Percentiles rank a stretch among this genome's conserved stretches.
phyloP scores from a whole-genome alignment of 2,797 vertebrate species.

The Apodemus agrarius region DNA sequence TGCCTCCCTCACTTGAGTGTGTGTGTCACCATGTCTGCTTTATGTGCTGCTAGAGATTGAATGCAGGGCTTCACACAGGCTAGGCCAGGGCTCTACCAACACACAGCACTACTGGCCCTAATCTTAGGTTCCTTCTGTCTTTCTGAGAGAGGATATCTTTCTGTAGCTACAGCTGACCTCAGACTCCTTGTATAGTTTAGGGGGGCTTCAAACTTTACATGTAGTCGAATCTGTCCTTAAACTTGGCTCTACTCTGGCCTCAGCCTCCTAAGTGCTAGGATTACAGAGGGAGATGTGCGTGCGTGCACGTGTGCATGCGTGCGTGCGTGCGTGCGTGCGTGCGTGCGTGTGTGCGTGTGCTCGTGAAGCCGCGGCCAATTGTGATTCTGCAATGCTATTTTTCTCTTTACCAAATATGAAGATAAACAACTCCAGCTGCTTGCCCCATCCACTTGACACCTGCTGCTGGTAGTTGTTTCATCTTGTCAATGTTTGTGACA shows the following conservation, averaged over 20 bases:
- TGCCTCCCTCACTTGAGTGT: background rate
- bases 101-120: background rate
- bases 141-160: background rate
- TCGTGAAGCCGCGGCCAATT: too few relatives aligned
- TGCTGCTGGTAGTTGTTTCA: background rate
- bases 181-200: background rate
- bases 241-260: background rate
- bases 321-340: background rate
- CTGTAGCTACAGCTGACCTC: background rate
- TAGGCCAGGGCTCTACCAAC: background rate
- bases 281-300: background rate
- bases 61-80: background rate
- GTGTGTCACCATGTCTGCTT: background rate
- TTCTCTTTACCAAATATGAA: constrained; percentile 25
- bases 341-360: too few relatives aligned
- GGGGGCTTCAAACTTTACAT: background rate
- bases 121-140: too few relatives aligned
- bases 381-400: constrained; percentile 20
- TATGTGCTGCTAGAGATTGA: background rate
- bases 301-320: background rate
- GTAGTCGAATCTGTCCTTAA: background rate
- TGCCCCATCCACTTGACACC: constrained; percentile 11
- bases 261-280: background rate
- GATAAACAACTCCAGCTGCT: constrained; percentile 33
- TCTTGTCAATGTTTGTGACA: background rate